These are phyloP conservation scores for Gymnopithys bicolor DNA, from an alignment of 2,797 vertebrate species.

Conservation along the genomic window DNA sequence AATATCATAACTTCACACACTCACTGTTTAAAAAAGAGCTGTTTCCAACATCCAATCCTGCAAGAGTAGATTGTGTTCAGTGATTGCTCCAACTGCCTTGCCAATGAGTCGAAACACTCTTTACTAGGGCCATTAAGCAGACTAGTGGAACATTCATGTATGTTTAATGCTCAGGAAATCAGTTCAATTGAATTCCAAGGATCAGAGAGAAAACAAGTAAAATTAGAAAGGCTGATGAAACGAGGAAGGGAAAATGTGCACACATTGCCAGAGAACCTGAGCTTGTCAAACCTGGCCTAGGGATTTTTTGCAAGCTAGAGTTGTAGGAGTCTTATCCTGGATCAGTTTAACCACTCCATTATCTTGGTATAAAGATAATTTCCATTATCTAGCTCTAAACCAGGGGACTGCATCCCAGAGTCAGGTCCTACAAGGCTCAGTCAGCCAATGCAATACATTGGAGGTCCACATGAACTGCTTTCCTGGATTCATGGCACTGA, in stretches of 20 bases:
- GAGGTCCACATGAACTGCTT: neutral
- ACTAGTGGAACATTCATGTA: constrained; percentile 19
- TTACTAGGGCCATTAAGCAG: constrained; percentile 57
- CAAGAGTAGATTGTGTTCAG: constrained; percentile 11
- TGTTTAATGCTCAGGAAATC: constrained; percentile 50
- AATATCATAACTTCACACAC: constrained; percentile 7
- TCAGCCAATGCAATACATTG: neutral
- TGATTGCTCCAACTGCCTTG: constrained; percentile 42
- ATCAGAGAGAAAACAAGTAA: constrained; percentile 33
- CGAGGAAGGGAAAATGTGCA: neutral
- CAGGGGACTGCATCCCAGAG: neutral
- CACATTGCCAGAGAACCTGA: neutral
- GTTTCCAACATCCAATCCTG: constrained; percentile 6
- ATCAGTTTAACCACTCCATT: neutral
- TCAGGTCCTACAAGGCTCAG: neutral
- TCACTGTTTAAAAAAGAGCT: neutral
- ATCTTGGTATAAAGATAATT: neutral
- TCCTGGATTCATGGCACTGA: neutral
- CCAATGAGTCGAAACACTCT: constrained; percentile 18
- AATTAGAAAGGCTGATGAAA: neutral
- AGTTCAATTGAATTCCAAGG: constrained; percentile 55
- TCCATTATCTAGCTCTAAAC: neutral
- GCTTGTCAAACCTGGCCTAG: neutral
- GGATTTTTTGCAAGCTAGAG: neutral
- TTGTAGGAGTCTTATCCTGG: neutral